Conservation (phyloP, 2,797 vertebrate genomes). For the Myripristis jacobus region DNA sequence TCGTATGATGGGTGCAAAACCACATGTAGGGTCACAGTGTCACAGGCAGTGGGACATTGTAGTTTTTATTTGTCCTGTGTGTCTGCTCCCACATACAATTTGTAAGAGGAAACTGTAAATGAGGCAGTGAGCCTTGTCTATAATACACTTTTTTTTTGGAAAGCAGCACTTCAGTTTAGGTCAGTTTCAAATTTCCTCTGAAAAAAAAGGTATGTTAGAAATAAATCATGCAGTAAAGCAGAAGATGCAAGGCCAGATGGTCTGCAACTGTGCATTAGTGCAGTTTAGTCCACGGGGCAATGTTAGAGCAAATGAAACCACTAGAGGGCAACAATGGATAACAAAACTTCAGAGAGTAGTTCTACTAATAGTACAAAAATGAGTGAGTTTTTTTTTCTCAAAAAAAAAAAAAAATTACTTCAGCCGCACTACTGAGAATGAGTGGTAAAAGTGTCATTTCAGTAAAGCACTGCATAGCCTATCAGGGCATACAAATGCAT, state of each 20-base stretch:
- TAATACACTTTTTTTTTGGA: neutral
- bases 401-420: too few species aligned
- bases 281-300: neutral
- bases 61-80: neutral
- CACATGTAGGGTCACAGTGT: neutral
- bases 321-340: conserved; percentile 66
- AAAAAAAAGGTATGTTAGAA: too few species aligned
- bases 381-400: neutral
- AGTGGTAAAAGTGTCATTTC: too few species aligned
- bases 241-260: neutral
- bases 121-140: neutral
- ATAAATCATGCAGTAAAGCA: too few species aligned
- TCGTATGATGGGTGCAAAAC: neutral
- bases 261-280: neutral
- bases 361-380: too few species aligned
- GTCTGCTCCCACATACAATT: neutral
- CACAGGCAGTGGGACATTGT: neutral
- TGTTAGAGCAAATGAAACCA: conserved; percentile 43
- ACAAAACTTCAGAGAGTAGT: conserved; percentile 10
- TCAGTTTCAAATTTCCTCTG: neutral
- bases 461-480: too few species aligned
- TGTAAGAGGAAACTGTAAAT: neutral
- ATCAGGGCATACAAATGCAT: neutral
- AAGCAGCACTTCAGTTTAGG: neutral
- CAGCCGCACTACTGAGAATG: too few species aligned